Evolutionary conservation across 2,797 vertebrate genomes (phyloP).

Genomic region (Etheostoma nigrum): DNA sequence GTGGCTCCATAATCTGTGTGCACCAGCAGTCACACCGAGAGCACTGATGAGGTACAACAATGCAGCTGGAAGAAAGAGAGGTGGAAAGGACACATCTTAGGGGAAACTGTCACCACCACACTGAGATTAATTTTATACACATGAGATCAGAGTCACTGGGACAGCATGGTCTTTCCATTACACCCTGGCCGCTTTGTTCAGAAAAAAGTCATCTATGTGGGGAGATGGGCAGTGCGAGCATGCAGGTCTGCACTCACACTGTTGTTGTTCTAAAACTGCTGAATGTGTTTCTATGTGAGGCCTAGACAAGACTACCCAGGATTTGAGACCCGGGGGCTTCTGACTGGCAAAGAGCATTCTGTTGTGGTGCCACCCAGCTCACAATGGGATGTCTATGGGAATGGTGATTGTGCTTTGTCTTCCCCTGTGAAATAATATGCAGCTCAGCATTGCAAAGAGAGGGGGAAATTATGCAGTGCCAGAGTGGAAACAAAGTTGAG

Average conservation of each 20-base stretch:
- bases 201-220: conserved; percentile 47
- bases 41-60: conserved; percentile 88
- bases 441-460: conserved; percentile 72
- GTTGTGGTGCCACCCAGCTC: conserved; percentile 73
- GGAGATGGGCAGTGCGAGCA: conserved; percentile 43
- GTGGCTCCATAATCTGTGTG: conserved; percentile 96
- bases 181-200: conserved; percentile 44
- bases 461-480: conserved; percentile 66
- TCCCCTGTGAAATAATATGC: conserved; percentile 78
- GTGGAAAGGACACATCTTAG: conserved; percentile 43
- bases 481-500: conserved; percentile 74
- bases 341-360: conserved; percentile 75
- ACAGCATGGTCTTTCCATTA: conserved; percentile 61
- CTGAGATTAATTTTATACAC: conserved; percentile 44
- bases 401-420: conserved; percentile 84
- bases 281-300: conserved; percentile 76
- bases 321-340: conserved; percentile 71
- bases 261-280: conserved; percentile 73
- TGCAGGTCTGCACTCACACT: conserved; percentile 60
- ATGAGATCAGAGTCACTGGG: conserved; percentile 47
- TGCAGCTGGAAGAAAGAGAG: conserved; percentile 72
- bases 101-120: conserved; percentile 39
- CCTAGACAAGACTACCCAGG: conserved; percentile 71
- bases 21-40: conserved; percentile 92
- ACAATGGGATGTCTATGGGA: conserved; percentile 82